Conservation (phyloP, 2,888 invertebrate genomes). For the Pristionchus entomophagus region DNA sequence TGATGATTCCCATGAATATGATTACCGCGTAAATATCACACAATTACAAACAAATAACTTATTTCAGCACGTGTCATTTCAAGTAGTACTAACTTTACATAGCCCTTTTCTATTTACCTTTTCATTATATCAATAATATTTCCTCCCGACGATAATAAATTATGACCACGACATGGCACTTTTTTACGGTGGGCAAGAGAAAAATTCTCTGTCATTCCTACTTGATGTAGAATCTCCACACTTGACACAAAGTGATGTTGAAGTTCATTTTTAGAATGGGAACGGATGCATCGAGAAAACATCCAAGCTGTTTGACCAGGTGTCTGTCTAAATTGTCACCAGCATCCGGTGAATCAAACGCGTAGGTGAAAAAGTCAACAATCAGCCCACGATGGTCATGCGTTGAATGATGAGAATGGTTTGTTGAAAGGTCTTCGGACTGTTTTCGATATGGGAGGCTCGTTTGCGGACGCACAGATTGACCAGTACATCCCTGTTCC, state of each 20-base stretch:
- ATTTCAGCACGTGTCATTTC: too few species aligned
- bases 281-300: not conserved
- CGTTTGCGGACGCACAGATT: too few species aligned
- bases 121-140: too few species aligned
- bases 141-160: too few species aligned
- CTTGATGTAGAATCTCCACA: not conserved
- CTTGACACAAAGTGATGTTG: not conserved
- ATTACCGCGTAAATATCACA: not conserved
- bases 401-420: not conserved
- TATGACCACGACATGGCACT: not conserved
- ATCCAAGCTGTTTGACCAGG: not conserved
- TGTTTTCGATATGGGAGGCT: too few species aligned
- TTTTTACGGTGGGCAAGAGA: not conserved
- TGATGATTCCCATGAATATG: constrained; percentile 23
- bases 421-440: not conserved
- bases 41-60: not conserved
- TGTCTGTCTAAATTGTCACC: not conserved
- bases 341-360: not conserved
- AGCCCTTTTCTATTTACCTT: too few species aligned
- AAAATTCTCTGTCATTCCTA: not conserved
- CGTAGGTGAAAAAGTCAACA: not conserved
- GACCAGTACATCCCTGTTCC: too few species aligned
- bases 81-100: too few species aligned
- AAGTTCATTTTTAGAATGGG: not conserved
- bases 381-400: not conserved